These are phyloP conservation scores for Philopotamus ludificatus DNA, from an alignment of 1,140 invertebrate species.

Conservation along the genomic window DNA sequence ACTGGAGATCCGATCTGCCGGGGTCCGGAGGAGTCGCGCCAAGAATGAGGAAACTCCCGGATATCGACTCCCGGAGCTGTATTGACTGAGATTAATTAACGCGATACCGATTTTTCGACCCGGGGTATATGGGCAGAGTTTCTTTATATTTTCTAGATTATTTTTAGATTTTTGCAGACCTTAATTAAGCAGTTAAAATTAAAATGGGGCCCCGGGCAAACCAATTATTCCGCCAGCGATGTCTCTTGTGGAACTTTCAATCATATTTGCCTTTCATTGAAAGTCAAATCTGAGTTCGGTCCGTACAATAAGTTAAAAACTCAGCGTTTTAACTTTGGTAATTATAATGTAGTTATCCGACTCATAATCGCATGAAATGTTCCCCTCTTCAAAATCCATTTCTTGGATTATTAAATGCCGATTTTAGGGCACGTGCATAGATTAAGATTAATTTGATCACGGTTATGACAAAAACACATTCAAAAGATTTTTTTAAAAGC, in stretches of 20 bases:
- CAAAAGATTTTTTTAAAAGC: too few species aligned
- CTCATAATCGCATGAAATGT: background rate
- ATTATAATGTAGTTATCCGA: background rate
- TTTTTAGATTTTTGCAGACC: too few species aligned
- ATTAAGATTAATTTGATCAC: too few species aligned
- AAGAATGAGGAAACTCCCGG: background rate
- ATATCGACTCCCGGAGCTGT: slow-evolving; percentile 5
- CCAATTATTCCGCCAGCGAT: background rate
- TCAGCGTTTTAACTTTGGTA: background rate
- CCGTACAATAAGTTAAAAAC: slow-evolving; percentile 2
- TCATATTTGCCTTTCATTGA: slow-evolving; percentile 3
- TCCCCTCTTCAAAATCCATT: background rate
- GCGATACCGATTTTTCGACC: slow-evolving; percentile 17
- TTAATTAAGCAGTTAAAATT: slow-evolving; percentile 7
- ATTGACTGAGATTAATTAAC: slow-evolving; percentile 35
- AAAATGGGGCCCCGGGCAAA: background rate
- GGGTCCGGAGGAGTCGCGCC: background rate
- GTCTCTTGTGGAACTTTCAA: slow-evolving; percentile 2
- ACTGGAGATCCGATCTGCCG: slow-evolving; percentile 32
- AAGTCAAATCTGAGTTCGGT: background rate
- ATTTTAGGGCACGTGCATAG: too few species aligned
- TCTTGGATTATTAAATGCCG: too few species aligned
- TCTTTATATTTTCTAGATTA: too few species aligned
- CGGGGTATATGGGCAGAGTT: too few species aligned
- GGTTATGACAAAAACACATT: too few species aligned